Evolutionary conservation across 2,113 vertebrate genomes (phyloP).

Genomic region (Lota lota): DNA sequence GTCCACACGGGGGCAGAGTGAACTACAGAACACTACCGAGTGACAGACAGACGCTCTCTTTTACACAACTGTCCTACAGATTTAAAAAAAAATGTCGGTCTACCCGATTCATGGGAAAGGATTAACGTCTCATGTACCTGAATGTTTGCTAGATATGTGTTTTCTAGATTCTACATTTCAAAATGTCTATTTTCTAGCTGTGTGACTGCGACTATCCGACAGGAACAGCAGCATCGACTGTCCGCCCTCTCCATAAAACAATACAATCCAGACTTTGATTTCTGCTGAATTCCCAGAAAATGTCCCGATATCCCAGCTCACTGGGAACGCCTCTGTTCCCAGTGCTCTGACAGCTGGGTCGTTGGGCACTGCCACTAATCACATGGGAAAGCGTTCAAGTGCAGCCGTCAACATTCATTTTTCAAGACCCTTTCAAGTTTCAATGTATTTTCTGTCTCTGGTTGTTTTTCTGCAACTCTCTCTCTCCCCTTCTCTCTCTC

Average conservation of each 20-base stretch:
- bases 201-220: conserved; percentile 25
- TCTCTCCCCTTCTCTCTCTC: conserved; percentile 13
- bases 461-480: background rate
- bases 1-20: background rate
- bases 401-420: background rate
- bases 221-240: background rate
- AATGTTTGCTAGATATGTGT: conserved; percentile 43
- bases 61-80: too few relatives aligned
- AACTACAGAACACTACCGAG: too few relatives aligned
- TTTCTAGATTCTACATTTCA: conserved; percentile 1
- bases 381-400: background rate
- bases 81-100: background rate
- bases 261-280: background rate
- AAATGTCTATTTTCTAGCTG: conserved; percentile 43
- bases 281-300: too few relatives aligned
- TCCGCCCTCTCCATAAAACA: background rate
- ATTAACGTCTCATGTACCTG: conserved; percentile 25
- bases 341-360: conserved; percentile 31
- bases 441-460: conserved; percentile 13
- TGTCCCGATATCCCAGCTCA: background rate
- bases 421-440: background rate
- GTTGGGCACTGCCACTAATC: background rate
- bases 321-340: background rate
- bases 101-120: conserved; percentile 12
- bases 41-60: too few relatives aligned